Base-by-base conservation (phyloP, 2,888 invertebrate genomes). In the Acronicta alni region DNA sequence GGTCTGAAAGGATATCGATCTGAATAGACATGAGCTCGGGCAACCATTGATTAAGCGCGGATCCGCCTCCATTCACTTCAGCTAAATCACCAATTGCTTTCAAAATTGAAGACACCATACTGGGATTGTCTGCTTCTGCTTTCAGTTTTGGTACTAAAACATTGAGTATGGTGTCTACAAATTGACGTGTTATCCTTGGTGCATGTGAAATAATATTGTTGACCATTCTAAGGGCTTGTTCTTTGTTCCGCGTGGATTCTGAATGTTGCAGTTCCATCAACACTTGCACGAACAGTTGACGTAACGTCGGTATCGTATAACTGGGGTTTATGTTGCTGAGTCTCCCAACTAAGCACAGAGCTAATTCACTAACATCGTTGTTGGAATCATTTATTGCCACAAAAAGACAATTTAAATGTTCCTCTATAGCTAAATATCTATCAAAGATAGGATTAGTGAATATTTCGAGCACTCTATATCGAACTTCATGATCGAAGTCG, bases 301-400 rank as follows among this genome's bases (percentile, higher is more conserved):
- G 95, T 30, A 99, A 94, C 32, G 98, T 97, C 0, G 99, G 99
- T 96, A 99, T 98, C 2, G 99, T 98, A 85, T 99, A 99, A 1
- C 99, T 99, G 0, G 99, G 99, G 94, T 99, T 99, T 89, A 99
- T 96, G 48, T 97, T 96, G 79, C 99, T 98, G 59, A 99, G 92
- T 67, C 99, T 94, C 0, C 99, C 99, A 47, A 99, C 97, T 0
- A 98, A 98, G 72, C 98, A 97, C 49, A 99, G 96, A 0, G 99
- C 98, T 42, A 98, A 93, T 89, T 99, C 99, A 37, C 99, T 95
- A 46, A 99, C 98, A 87, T 99, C 99, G 84, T 98, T 98, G 67
- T 98, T 97, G 84, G 99, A 99, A 88, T 99, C 99, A 88, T 99
- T 98, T 77, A 99, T 95, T 0, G 98, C 98, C 20, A 99, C 97